Base-by-base conservation (phyloP, 2,113 vertebrate species). In the Lampris megalopsis region DNA sequence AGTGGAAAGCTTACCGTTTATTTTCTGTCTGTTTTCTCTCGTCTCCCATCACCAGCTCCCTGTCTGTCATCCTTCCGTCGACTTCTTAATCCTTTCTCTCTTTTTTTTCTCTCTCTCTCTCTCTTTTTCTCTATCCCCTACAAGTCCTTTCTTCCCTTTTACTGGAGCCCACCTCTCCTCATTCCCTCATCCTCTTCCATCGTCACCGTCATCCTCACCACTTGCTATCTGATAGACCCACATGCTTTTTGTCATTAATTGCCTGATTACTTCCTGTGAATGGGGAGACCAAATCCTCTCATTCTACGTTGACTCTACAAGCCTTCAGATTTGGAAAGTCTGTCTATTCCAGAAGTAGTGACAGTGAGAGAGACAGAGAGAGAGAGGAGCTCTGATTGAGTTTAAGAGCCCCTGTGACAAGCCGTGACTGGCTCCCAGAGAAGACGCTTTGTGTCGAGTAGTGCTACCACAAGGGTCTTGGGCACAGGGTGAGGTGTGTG, bases 171-270 rank as follows among this genome's bases (percentile, higher is more conserved):
- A 24, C 71, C 67, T 71, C 73, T 77, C 60, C 68, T 77, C 73
- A 42, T 43, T 63, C 47, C 68, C 24, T 53, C 70, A 59, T 57
- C 57, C 38, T 45, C 67, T 56, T 57, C 65, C 59, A 62, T 72
- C 71, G 71, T 78, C 77, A 53, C 64, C 72, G 24, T 24, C 24
- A 24, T 24, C 24, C 24, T 24, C 56, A 13, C 49, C 52, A 58
- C 24, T 57, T 58, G 61, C 89, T 90, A 87, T 94, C 93, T 91
- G 92, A 93, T 91, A 88, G 84, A 89, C 86, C 80, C 89, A 88
- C 80, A 83, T 82, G 88, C 81, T 88, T 92, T 91, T 90, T 87
- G 91, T 93, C 90, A 93, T 94, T 94, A 95, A 93, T 93, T 93
- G 92, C 92, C 88, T 90, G 93, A 93, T 92, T 91, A 91, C 88